These are phyloP conservation scores for Polyommatus iphigenia DNA, from an alignment of 2,888 invertebrate species.

Conservation along the genomic window DNA sequence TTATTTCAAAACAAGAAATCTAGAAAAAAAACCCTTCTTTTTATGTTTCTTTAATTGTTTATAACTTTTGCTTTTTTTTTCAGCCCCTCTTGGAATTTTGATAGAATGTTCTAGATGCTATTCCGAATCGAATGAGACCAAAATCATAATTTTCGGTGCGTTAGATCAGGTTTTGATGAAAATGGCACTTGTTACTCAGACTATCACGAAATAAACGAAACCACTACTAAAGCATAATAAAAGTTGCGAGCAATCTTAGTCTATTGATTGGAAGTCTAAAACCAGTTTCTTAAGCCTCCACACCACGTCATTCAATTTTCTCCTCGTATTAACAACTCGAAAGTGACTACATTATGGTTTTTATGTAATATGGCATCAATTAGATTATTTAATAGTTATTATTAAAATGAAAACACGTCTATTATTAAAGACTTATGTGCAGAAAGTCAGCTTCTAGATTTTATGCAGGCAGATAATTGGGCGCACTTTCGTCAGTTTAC, in stretches of 20 bases:
- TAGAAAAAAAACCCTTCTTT: too few relatives aligned
- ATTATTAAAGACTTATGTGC: not conserved
- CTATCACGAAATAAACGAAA: too few relatives aligned
- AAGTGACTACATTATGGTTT: constrained; percentile 20
- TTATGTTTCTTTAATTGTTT: too few relatives aligned
- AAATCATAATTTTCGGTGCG: too few relatives aligned
- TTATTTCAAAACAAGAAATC: too few relatives aligned
- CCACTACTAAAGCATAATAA: not conserved
- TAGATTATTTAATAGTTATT: constrained; percentile 22
- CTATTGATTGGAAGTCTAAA: not conserved
- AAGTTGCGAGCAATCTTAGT: not conserved
- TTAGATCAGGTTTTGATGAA: too few relatives aligned
- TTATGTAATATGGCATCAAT: constrained; percentile 13
- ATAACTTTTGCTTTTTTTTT: too few relatives aligned
- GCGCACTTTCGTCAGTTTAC: not conserved
- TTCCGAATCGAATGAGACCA: too few relatives aligned
- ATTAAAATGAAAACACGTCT: constrained; percentile 15
- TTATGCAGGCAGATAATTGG: not conserved
- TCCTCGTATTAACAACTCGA: constrained; percentile 27
- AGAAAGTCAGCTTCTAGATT: not conserved
- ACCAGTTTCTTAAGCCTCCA: constrained; percentile 12
- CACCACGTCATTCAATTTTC: constrained; percentile 24
- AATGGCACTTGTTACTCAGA: too few relatives aligned
- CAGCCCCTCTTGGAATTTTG: too few relatives aligned
- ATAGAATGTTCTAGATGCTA: too few relatives aligned